Conservation (phyloP, 2,113 vertebrate genomes). For the Opisthocomus hoazin region DNA sequence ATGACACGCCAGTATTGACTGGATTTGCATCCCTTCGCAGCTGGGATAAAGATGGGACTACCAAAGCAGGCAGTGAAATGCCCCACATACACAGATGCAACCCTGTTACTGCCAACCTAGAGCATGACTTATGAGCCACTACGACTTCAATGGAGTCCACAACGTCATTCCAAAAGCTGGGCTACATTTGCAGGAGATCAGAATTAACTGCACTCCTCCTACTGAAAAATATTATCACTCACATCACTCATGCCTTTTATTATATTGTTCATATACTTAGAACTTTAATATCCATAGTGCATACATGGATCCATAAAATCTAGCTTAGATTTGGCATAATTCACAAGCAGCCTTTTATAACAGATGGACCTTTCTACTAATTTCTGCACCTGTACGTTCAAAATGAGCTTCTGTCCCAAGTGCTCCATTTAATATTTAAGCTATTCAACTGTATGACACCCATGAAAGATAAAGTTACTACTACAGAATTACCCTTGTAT, state of each 20-base stretch:
- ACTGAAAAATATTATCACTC: neutral
- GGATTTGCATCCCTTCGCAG: neutral
- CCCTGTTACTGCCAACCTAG: neutral
- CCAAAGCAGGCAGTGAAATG: neutral
- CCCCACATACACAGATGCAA: accelerated
- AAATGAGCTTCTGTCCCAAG: neutral
- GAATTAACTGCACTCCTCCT: neutral
- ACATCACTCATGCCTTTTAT: neutral
- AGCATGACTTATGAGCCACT: neutral
- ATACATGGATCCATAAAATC: neutral
- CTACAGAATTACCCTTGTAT: neutral
- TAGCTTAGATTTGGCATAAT: neutral
- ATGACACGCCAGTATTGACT: accelerated
- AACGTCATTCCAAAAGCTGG: neutral
- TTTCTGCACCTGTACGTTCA: neutral
- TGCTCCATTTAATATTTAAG: neutral
- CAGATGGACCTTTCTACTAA: neutral
- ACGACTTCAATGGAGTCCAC: neutral
- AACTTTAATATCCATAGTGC: neutral
- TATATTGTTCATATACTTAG: neutral
- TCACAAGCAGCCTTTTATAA: neutral
- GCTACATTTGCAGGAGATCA: neutral
- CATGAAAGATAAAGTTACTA: neutral
- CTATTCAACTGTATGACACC: neutral
- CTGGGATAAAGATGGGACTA: neutral